A percentile compares a stretch with the other conserved stretches of the same genome.
phyloP scores from a whole-genome alignment of 2,113 vertebrate genomes.

The Charadrius vociferus region DNA sequence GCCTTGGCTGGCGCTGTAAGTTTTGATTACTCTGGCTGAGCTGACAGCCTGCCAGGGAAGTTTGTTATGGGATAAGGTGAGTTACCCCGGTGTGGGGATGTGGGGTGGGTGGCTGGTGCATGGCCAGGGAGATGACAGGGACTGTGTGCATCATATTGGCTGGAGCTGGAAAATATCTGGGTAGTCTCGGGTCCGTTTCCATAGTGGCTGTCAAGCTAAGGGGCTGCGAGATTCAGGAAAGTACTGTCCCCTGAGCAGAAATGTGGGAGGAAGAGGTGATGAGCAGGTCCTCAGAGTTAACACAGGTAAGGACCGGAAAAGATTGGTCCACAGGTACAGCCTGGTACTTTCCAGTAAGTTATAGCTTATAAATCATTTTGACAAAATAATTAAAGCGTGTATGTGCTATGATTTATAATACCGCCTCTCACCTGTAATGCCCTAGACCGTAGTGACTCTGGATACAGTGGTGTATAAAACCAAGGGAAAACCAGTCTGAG shows the following conservation, averaged over 20 bases:
- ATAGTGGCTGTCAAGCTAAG: accelerated
- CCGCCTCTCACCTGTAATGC: background rate
- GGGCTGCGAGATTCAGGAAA: background rate
- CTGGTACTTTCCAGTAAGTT: slow-evolving; percentile 4
- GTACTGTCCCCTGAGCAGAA: background rate
- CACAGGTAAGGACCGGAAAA: background rate
- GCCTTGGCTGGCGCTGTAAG: background rate
- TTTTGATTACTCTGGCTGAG: background rate
- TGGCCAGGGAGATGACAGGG: background rate
- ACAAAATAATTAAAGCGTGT: slow-evolving; percentile 61
- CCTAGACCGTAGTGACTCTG: background rate
- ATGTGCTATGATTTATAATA: slow-evolving; percentile 11
- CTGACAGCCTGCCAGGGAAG: background rate
- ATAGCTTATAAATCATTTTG: slow-evolving; percentile 41
- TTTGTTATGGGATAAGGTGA: background rate
- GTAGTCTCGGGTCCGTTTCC: background rate
- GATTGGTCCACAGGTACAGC: background rate
- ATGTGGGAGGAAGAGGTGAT: background rate
- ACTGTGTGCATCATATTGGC: accelerated
- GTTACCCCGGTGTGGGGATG: background rate
- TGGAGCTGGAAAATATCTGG: background rate
- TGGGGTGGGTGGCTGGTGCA: background rate
- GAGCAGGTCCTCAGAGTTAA: background rate
- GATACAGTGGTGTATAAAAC: background rate
- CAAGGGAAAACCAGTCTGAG: background rate